Conservation (phyloP, 2,888 invertebrate genomes). For the Adineta ricciae region DNA sequence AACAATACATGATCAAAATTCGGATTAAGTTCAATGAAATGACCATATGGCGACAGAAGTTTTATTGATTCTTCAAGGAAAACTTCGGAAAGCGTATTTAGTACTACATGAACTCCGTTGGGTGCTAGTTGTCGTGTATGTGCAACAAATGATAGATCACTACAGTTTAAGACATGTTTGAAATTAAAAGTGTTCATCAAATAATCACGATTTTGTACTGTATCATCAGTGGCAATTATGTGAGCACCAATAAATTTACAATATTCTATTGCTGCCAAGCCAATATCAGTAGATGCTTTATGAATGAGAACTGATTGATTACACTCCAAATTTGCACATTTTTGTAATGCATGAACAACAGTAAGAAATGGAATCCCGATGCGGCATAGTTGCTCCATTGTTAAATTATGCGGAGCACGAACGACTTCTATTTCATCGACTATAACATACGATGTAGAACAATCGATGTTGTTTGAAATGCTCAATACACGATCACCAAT, state of each 20-base stretch:
- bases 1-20: no score
- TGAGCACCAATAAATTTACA: conserved; percentile 14
- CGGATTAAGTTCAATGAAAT: neutral
- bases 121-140: neutral
- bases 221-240: conserved; percentile 15
- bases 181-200: conserved; percentile 6
- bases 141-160: neutral
- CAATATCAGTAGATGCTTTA: conserved; percentile 43
- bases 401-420: neutral
- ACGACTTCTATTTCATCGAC: neutral
- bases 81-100: neutral
- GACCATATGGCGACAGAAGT: neutral
- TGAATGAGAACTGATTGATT: neutral
- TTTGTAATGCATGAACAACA: neutral
- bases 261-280: conserved; percentile 34
- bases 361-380: neutral
- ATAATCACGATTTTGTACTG: neutral
- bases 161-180: neutral
- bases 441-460: no score
- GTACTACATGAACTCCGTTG: neutral
- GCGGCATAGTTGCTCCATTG: neutral
- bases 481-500: no score
- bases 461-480: no score
- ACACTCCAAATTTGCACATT: neutral
- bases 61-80: neutral